A percentile compares a stretch with the other conserved stretches of the same genome.
Conservation (phyloP, 2,797 vertebrate species). For the Scleropages formosus region DNA sequence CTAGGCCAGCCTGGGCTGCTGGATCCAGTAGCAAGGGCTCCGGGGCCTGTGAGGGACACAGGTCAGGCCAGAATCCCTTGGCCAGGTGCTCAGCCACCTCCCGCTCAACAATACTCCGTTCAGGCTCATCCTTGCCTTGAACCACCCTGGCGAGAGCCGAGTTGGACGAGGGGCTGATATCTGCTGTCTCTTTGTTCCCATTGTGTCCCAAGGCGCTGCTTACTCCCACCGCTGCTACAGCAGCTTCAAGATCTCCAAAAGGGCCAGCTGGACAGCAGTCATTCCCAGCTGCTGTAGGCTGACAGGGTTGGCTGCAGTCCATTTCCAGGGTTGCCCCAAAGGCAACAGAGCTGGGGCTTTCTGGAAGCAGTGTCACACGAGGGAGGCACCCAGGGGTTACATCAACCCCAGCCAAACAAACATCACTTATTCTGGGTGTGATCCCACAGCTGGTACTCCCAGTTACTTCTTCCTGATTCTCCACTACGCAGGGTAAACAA, state of each 20-base stretch:
- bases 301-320: conserved; percentile 45
- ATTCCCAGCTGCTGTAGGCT: conserved; percentile 46
- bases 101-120: conserved; percentile 84
- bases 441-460: conserved; percentile 52
- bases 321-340: conserved; percentile 40
- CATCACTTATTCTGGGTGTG: conserved; percentile 57
- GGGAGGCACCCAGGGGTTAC: conserved; percentile 41
- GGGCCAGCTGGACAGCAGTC: conserved; percentile 34
- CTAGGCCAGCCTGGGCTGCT: conserved; percentile 65
- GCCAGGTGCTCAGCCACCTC: conserved; percentile 95
- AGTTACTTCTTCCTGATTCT: conserved; percentile 45
- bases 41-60: conserved; percentile 66
- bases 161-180: conserved; percentile 44
- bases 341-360: conserved; percentile 40
- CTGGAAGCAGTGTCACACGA: conserved; percentile 50
- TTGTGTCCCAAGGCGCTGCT: conserved; percentile 42
- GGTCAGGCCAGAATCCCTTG: conserved; percentile 89
- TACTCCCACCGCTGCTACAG: conserved; percentile 41
- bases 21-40: conserved; percentile 60
- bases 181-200: conserved; percentile 34
- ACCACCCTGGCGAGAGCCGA: conserved; percentile 40
- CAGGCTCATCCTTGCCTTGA: conserved; percentile 42
- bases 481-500: conserved; percentile 51
- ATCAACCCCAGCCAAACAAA: conserved; percentile 44
- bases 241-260: conserved; percentile 40